A percentile compares a stretch with the other conserved stretches of the same genome.
These are phyloP conservation scores for Cynaeus angustus DNA, from an alignment of 2,888 invertebrate species.

Conservation along the genomic window DNA sequence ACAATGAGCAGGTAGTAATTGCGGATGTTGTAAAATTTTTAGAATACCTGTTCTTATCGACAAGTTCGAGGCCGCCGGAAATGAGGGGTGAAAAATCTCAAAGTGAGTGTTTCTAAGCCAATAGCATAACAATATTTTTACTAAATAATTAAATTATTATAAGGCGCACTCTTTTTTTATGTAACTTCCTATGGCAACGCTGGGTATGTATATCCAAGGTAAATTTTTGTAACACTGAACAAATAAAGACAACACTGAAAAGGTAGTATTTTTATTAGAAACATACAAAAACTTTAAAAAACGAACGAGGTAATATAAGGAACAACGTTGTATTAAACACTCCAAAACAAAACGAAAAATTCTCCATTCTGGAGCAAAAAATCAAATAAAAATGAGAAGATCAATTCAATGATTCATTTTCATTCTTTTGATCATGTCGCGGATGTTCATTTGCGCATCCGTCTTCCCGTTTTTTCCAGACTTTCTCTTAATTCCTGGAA, in stretches of 20 bases:
- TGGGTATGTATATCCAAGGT: no score
- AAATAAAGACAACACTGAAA: neutral
- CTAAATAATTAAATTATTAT: no score
- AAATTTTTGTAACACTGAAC: neutral
- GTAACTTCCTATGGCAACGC: no score
- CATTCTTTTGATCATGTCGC: slow-evolving; percentile 40
- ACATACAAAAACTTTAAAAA: neutral
- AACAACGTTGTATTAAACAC: no score
- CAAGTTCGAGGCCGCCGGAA: slow-evolving; percentile 11
- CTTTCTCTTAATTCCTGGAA: neutral
- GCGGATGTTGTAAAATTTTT: slow-evolving; percentile 30
- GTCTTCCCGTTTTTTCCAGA: neutral
- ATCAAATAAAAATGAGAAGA: neutral
- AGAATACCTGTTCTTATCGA: slow-evolving; percentile 41
- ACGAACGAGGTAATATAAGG: neutral
- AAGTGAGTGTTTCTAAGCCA: no score
- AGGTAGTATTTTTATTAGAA: neutral
- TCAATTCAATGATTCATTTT: neutral
- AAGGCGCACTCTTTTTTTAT: no score
- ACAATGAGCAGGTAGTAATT: slow-evolving; percentile 43
- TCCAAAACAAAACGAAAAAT: neutral
- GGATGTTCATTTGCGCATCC: slow-evolving; percentile 15
- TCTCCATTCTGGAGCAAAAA: no score
- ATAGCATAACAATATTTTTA: no score
- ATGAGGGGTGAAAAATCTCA: slow-evolving; percentile 5